Evolutionary conservation across 2,113 vertebrate species (phyloP).

Genomic region (Falco punctatus): DNA sequence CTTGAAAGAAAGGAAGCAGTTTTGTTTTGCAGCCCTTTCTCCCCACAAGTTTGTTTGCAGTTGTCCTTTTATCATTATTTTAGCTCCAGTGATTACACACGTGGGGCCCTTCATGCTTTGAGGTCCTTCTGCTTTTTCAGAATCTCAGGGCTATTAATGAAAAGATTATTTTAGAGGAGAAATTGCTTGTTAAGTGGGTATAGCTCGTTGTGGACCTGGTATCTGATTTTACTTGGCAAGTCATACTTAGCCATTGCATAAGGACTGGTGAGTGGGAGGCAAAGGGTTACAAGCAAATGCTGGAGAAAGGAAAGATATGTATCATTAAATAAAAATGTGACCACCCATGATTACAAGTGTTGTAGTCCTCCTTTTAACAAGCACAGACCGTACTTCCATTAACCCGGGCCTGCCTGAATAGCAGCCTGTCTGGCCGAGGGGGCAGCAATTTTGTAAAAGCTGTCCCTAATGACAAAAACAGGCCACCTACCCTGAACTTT

Average conservation of each 20-base stretch:
- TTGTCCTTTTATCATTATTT: constrained; percentile 31
- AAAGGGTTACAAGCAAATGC: constrained; percentile 32
- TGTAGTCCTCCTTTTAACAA: constrained; percentile 64
- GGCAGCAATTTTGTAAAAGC: constrained; percentile 62
- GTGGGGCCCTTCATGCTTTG: not conserved
- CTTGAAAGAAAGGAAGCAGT: constrained; percentile 34
- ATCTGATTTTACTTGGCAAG: not conserved
- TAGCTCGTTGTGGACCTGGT: not conserved
- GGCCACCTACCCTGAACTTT: constrained; percentile 75
- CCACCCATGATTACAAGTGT: constrained; percentile 70
- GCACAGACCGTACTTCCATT: constrained; percentile 67
- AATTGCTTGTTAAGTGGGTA: not conserved
- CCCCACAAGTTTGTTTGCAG: constrained; percentile 17
- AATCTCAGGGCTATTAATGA: not conserved
- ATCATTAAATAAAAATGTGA: constrained; percentile 77
- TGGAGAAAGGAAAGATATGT: constrained; percentile 37
- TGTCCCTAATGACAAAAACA: constrained; percentile 53
- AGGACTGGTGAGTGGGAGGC: not conserved
- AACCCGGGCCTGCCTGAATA: constrained; percentile 67
- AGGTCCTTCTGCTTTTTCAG: not conserved
- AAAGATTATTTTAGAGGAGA: not conserved
- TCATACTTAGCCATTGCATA: not conserved
- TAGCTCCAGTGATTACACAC: not conserved
- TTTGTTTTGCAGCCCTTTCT: constrained; percentile 28
- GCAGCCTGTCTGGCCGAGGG: constrained; percentile 58